Evolutionary conservation across 2,113 vertebrate species (phyloP).

Genomic region (Lanius collurio): DNA sequence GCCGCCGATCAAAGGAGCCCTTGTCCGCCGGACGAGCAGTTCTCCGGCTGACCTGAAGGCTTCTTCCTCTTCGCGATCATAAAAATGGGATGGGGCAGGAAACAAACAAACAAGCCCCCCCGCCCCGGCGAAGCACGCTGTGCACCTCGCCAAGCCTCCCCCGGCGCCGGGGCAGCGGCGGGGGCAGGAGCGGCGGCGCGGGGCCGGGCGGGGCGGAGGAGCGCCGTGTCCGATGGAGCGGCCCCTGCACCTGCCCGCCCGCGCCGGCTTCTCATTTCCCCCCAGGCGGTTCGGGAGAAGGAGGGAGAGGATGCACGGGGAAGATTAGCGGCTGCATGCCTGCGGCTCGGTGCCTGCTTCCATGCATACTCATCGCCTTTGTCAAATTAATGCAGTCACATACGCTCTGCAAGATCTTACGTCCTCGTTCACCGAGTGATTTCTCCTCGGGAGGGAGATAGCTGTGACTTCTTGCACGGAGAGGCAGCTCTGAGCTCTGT

Average conservation of each 20-base stretch:
- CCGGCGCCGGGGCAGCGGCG: slow-evolving; percentile 26
- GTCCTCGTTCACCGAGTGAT: background rate
- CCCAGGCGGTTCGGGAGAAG: background rate
- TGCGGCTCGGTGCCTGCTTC: background rate
- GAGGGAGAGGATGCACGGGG: background rate
- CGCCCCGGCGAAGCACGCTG: background rate
- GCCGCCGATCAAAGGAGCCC: background rate
- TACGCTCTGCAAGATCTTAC: background rate
- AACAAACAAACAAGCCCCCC: background rate
- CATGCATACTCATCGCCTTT: background rate
- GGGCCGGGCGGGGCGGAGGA: background rate
- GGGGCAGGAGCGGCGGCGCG: background rate
- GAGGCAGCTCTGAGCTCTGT: background rate
- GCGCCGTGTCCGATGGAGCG: background rate
- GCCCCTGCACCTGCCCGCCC: background rate
- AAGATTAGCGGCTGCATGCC: background rate
- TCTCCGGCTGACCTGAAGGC: slow-evolving; percentile 55
- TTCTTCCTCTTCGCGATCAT: slow-evolving; percentile 60
- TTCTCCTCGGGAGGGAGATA: background rate
- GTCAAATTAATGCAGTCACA: background rate
- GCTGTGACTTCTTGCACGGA: background rate
- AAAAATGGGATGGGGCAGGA: slow-evolving; percentile 20
- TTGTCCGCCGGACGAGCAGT: slow-evolving; percentile 34
- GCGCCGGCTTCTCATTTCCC: background rate
- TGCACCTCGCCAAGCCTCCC: background rate